These are phyloP conservation scores for Copsychus sechellarum DNA, from an alignment of 2,113 vertebrate species.

Conservation along the genomic window DNA sequence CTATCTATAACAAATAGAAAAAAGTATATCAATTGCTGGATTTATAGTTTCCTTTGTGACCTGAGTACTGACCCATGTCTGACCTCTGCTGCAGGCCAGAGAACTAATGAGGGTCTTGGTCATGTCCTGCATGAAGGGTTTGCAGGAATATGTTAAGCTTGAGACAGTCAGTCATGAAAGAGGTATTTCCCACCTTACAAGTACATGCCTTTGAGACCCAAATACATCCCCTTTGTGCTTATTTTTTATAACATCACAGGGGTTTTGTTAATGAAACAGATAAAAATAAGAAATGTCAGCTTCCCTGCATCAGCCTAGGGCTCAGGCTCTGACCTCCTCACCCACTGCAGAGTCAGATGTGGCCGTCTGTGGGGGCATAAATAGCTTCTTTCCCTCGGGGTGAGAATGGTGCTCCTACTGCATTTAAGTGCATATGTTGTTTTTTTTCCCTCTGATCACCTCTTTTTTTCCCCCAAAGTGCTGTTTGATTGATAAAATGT, in stretches of 20 bases:
- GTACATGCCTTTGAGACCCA: background rate
- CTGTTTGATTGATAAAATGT: background rate
- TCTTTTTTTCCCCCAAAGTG: background rate
- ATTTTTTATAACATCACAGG: background rate
- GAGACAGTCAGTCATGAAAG: background rate
- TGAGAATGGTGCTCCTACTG: background rate
- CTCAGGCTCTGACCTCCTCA: background rate
- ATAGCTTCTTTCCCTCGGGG: background rate
- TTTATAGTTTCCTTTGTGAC: conserved; percentile 4
- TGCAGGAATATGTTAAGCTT: background rate
- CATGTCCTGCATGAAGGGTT: background rate
- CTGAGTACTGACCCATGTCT: background rate
- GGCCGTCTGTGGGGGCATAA: background rate
- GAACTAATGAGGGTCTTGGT: background rate
- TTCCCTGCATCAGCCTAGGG: background rate
- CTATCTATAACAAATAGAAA: background rate
- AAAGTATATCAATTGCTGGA: background rate
- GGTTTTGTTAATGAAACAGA: background rate
- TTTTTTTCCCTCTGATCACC: background rate
- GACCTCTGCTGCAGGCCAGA: background rate
- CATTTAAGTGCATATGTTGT: background rate
- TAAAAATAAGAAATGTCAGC: background rate
- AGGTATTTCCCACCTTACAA: background rate
- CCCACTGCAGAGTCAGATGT: background rate
- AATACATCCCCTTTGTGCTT: background rate